Evolutionary conservation across 1,140 invertebrate species (phyloP).

Genomic region (Batillaria attramentaria): DNA sequence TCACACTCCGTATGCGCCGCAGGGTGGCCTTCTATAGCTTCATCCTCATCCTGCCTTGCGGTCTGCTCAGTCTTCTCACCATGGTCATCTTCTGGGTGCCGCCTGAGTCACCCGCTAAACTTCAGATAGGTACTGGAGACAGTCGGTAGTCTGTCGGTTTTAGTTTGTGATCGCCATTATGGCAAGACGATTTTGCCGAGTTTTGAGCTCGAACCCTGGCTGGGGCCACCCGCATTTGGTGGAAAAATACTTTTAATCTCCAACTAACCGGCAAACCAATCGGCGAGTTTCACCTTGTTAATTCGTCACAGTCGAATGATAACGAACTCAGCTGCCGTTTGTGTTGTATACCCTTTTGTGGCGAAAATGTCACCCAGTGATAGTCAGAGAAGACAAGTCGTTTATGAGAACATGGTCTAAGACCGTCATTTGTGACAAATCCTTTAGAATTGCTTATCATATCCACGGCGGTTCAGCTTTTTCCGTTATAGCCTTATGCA

Average conservation of each 20-base stretch:
- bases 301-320: neutral
- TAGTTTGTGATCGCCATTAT: neutral
- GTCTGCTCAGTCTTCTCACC: constrained; percentile 68
- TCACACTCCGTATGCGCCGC: constrained; percentile 62
- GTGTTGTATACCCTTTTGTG: no score
- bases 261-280: neutral
- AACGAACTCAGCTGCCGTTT: no score
- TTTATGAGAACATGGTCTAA: no score
- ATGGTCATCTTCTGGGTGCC: constrained; percentile 72
- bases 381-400: no score
- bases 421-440: no score
- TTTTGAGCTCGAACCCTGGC: no score
- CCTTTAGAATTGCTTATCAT: no score
- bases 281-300: neutral
- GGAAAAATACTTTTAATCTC: neutral
- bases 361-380: no score
- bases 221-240: neutral
- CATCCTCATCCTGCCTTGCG: constrained; percentile 70
- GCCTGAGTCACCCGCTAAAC: constrained; percentile 71
- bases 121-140: constrained; percentile 66
- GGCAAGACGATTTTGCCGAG: no score
- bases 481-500: no score
- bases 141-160: neutral
- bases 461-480: no score
- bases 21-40: constrained; percentile 71